These are phyloP conservation scores for Meandrina meandrites DNA, from an alignment of 92 coral and sea anemone species.

Conservation along the genomic window DNA sequence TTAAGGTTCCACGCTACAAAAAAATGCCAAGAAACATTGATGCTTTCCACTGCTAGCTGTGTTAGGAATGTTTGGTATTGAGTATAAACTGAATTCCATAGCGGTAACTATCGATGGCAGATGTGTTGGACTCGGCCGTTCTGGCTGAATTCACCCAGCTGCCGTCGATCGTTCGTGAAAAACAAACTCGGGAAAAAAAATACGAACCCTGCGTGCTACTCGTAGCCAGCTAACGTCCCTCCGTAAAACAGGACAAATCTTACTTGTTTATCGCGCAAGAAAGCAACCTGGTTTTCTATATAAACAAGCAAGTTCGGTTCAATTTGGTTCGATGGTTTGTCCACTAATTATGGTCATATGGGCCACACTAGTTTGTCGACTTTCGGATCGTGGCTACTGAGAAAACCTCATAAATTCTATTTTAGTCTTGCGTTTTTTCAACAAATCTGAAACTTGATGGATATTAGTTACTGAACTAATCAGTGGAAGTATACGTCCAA, in stretches of 20 bases:
- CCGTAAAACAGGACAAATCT: background rate
- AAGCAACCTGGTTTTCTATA: background rate
- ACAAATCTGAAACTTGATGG: too few species aligned
- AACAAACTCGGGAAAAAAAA: background rate
- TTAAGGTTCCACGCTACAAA: background rate
- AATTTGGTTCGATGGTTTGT: too few species aligned
- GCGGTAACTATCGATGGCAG: slow-evolving; percentile 33
- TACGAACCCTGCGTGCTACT: background rate
- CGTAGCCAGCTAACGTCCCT: background rate
- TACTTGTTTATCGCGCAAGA: background rate
- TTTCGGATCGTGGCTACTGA: too few species aligned
- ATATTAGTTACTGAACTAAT: too few species aligned
- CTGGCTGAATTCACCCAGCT: slow-evolving; percentile 38
- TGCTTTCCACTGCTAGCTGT: slow-evolving; percentile 6
- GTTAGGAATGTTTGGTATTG: slow-evolving; percentile 1
- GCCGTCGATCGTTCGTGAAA: slow-evolving; percentile 15
- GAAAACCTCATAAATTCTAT: too few species aligned
- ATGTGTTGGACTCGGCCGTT: slow-evolving; percentile 9
- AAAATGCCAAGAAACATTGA: slow-evolving; percentile 5
- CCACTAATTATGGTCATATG: too few species aligned
- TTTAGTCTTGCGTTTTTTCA: too few species aligned
- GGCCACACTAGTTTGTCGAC: too few species aligned
- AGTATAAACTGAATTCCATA: background rate
- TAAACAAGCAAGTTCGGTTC: background rate
- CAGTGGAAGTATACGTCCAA: too few species aligned